Base-by-base conservation (phyloP, 2,113 vertebrate species). In the Casuarius casuarius region DNA sequence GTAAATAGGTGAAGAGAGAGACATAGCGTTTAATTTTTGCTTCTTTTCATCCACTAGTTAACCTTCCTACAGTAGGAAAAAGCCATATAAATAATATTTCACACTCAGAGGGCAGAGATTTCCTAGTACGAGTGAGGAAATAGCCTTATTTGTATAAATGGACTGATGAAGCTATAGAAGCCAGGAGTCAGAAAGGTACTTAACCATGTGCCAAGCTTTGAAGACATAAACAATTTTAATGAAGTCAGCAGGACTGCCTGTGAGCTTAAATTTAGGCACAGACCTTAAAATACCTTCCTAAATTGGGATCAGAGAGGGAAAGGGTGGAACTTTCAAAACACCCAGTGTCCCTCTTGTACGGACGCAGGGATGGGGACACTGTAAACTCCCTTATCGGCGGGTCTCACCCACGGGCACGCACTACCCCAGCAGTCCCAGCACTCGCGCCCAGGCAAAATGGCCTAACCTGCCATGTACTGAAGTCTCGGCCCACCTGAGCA, bases 151-250 rank as follows among this genome's bases (percentile, higher is more conserved):
- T 93, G 95, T 96, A 85, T 80, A 97, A 97, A 90, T 71, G 78
- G 63, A 90, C 87, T 83, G 84, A 94, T 92, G 87, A 95, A 92
- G 78, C 84, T 94, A 95, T 48, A 94, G 84, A 92, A 91, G 77
- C 92, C 78, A 18, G 92, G 95, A 96, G 79, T 97, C 96, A 97
- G 79, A 95, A 96, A 96, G 88, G 95, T 92, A 93, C 79, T 88
- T 94, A 86, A 92, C 83, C 2, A 0, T 94, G 82, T 70, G 87
- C 87, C 85, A 59, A 80, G 87, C 63, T 90, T 88, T 95, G 94
- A 94, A 88, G 90, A 62, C 71, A 92, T 70, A 97, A 97, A 97
- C 96, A 96, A 95, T 91, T 83, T 75, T 93, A 96, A 96, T 92
- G 79, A 94, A 94, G 95, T 87, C 94, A 94, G 87, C 59, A 92